Base-by-base conservation (phyloP, 2,113 vertebrate genomes). In the Crotalus viridis region DNA sequence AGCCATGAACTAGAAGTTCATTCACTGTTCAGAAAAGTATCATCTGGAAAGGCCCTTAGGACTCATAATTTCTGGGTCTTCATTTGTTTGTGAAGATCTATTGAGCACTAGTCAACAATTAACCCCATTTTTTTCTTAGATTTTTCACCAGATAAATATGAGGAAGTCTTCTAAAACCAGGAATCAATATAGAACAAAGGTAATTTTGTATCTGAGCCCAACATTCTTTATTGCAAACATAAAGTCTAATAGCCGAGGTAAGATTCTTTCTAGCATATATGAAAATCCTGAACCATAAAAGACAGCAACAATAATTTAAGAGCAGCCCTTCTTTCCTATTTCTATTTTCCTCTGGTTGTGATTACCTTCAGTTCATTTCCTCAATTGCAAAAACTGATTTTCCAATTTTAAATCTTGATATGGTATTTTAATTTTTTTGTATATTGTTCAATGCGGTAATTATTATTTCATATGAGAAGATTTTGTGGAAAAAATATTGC, bases 301-400 rank as follows among this genome's bases (percentile, higher is more conserved):
- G 92, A 92, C 94, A 96, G 94, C 96, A 94, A 94, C 95, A 95
- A 52, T 88, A 93, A 94, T 90, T 93, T 21, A 28, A 22, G 85
- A 61, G 3, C 74, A 88, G 88, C 24, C 10, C n/a, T 10, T 90
- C 57, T 89, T 61, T 89, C 48, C 94, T 74, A 3, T 15, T 95
- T 59, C 93, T 86, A 95, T 94, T 96, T 94, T 96, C 96, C 92
- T 21, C 95, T 3, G 74, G 46, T 52, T 48, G 15, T 39, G 6
- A n/a, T 57, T 59, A 26, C 59, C 22, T 86, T 59, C 55, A 87
- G 6, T 22, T 61, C 61, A 85, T 89, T 52, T 57, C 46, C 10
- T 85, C 22, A 2, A 0, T 28, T 26, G 24, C 43, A 43, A 7
- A 59, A 26, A 48, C 54, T 54, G 87, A n/a, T 88, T 88, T 88